Conservation (phyloP, 2,797 vertebrate species). For the Sus cebifrons region DNA sequence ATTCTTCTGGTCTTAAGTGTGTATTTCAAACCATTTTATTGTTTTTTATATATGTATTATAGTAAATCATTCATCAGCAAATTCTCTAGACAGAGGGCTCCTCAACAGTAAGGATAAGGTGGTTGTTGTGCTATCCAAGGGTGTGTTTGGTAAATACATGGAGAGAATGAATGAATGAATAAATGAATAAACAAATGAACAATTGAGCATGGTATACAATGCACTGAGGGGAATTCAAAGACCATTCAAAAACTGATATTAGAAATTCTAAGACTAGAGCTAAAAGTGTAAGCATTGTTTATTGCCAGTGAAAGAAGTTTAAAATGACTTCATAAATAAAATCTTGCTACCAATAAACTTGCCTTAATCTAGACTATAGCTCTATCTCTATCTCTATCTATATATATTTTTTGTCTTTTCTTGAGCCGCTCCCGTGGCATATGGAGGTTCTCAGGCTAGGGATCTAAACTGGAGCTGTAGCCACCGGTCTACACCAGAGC, state of each 20-base stretch:
- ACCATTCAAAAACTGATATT: conserved; percentile 11
- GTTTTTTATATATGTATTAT: neutral
- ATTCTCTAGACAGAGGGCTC: neutral
- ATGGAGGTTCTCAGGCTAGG: too few species aligned
- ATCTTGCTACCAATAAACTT: conserved; percentile 35
- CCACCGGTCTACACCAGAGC: too few species aligned
- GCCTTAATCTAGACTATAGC: conserved; percentile 27
- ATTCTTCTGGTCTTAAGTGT: neutral
- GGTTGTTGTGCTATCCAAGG: neutral
- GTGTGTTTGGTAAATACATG: neutral
- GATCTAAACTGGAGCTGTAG: too few species aligned
- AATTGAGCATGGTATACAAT: neutral
- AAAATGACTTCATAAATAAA: conserved; percentile 19
- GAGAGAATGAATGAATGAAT: neutral
- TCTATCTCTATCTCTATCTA: too few species aligned
- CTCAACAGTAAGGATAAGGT: neutral
- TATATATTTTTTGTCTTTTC: too few species aligned
- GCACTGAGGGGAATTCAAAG: conserved; percentile 12
- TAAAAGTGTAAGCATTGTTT: conserved; percentile 22
- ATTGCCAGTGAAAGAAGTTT: conserved; percentile 32
- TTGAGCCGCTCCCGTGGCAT: too few species aligned
- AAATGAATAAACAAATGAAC: neutral
- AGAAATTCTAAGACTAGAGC: conserved; percentile 40
- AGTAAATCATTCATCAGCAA: neutral
- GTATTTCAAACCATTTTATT: neutral